Conservation (phyloP, 2,888 invertebrate species). For the Lycophotia porphyrea region DNA sequence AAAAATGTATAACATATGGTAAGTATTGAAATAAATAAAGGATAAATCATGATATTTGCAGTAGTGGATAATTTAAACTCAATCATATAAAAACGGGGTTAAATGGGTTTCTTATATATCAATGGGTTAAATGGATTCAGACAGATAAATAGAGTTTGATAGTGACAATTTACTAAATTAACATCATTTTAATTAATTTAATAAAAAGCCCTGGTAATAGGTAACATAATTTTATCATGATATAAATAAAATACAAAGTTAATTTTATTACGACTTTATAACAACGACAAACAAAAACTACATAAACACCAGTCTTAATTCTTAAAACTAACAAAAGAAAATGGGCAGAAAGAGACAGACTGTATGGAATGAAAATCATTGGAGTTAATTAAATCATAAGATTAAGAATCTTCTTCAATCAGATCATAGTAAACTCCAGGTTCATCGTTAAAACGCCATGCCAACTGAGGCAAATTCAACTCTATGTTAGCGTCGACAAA, state of each 20-base stretch:
- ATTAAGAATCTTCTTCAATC: constrained; percentile 21
- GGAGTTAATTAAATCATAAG: neutral
- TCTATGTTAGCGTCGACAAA: constrained; percentile 59
- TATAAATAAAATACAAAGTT: constrained; percentile 9
- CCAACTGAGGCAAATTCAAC: constrained; percentile 63
- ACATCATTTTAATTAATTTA: too few relatives aligned
- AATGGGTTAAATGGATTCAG: neutral
- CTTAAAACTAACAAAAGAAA: constrained; percentile 7
- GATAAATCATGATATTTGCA: too few relatives aligned
- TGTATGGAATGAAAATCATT: neutral
- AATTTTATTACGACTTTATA: neutral
- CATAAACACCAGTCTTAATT: neutral
- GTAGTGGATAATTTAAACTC: neutral
- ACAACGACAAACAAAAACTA: neutral
- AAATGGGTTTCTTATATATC: too few relatives aligned
- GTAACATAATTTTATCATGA: neutral
- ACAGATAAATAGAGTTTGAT: neutral
- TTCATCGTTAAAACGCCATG: constrained; percentile 52
- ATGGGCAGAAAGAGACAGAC: neutral
- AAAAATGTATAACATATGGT: too few relatives aligned
- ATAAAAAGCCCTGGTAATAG: too few relatives aligned
- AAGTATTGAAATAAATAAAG: too few relatives aligned
- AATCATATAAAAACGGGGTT: neutral
- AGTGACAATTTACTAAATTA: neutral
- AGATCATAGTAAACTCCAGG: constrained; percentile 39